Conservation (phyloP, 1,140 invertebrate species). For the Dreissena rostriformis region DNA sequence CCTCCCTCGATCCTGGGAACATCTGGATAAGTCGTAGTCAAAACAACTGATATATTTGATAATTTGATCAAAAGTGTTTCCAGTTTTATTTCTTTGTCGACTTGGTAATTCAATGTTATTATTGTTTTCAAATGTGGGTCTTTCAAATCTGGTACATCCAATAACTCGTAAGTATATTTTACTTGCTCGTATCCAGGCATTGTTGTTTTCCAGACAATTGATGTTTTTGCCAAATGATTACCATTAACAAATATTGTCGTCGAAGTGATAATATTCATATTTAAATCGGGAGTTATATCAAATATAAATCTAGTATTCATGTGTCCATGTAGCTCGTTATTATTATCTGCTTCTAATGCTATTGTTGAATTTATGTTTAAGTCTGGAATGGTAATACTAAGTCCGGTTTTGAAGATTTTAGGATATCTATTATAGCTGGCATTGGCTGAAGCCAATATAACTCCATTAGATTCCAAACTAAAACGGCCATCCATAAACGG, state of each 20-base stretch:
- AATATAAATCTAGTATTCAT: not conserved
- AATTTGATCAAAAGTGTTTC: constrained; percentile 9
- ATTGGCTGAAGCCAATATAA: too few species aligned
- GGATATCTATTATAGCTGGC: too few species aligned
- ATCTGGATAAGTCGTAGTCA: constrained; percentile 24
- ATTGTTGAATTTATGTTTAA: not conserved
- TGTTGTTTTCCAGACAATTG: constrained; percentile 26
- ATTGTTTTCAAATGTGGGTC: constrained; percentile 11
- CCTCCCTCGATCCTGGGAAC: constrained; percentile 6
- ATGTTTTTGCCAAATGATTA: not conserved
- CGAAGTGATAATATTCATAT: not conserved
- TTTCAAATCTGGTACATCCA: not conserved
- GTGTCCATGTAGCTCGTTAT: not conserved
- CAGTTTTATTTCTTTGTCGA: constrained; percentile 27
- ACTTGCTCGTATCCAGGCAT: constrained; percentile 41
- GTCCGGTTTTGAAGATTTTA: too few species aligned
- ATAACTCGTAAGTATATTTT: constrained; percentile 15
- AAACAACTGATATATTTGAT: constrained; percentile 2
- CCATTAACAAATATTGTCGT: not conserved
- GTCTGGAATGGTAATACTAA: not conserved
- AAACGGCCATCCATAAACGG: too few species aligned
- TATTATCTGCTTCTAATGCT: not conserved
- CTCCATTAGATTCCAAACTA: too few species aligned
- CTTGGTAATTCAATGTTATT: constrained; percentile 18
- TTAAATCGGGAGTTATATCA: not conserved